Base-by-base conservation (phyloP, 2,797 vertebrate species). In the Linurgus olivaceus region DNA sequence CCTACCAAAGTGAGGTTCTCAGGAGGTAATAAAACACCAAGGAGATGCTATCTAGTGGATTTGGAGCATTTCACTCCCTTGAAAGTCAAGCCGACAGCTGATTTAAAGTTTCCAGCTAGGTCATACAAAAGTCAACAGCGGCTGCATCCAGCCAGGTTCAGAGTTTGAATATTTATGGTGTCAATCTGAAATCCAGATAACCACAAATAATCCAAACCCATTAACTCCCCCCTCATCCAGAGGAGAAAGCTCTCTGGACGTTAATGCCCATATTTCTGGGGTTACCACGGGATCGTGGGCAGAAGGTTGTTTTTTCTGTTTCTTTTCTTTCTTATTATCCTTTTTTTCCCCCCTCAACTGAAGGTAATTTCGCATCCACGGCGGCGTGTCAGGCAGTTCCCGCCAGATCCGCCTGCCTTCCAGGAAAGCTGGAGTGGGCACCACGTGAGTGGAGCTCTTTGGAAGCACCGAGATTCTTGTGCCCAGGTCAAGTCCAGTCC, bases 181-280 rank as follows among this genome's bases (percentile, higher is more conserved):
- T 98, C 96, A 97, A 97, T 97, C 97, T 97, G 96, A 98, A 98
- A 98, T 97, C 97, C 97, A 98, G 98, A 98, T 97, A 96, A 97
- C 98, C 97, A 97, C 97, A 97, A 97, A 97, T 97, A 98, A 97
- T 96, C 96, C 87, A 95, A 97, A 96, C 86, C 97, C 97, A 97
- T 97, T 98, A 97, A 96, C 96, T 97, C 88, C 74, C 70, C 67
- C 26, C 62, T 48, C 42, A 6, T 78, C 81, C 88, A 83, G 68
- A 89, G 85, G 95, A 88, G 90, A 96, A 97, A 97, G 88, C 94
- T 97, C 95, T 95, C 89, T 94, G 95, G 96, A 96, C 65, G 24
- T 87, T 92, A 95, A 92, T 89, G 95, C 75, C 86, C 75, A 8
- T 90, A 97, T 94, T 94, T 94, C 96, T 90, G 67, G 68, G 72